phyloP scores from a whole-genome alignment of 2,888 invertebrate species.

The Ormyrus nitidulus region DNA sequence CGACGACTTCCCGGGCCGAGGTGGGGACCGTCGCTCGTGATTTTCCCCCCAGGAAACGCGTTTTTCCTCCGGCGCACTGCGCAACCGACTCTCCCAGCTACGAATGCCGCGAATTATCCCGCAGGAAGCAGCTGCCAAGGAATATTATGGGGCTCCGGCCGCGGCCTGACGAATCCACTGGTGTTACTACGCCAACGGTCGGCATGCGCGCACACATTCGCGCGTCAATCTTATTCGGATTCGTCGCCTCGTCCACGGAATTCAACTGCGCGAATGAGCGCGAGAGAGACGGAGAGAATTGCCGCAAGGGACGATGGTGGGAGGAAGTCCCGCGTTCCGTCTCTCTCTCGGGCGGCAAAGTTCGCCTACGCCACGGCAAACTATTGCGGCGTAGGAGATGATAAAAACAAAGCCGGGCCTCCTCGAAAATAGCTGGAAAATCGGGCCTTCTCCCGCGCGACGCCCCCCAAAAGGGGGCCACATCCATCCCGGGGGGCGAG shows the following conservation, averaged over 20 bases:
- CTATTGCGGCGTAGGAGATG: background rate
- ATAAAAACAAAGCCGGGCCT: background rate
- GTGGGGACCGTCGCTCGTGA: background rate
- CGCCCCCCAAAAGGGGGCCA: background rate
- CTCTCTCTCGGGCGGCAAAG: background rate
- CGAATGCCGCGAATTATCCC: too few relatives aligned
- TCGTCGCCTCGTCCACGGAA: too few relatives aligned
- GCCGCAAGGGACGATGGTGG: background rate
- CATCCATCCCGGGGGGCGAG: background rate
- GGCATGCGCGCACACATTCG: slow-evolving; percentile 17
- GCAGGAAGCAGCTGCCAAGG: too few relatives aligned
- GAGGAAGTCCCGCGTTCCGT: background rate
- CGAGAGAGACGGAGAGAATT: background rate
- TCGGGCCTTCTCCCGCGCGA: background rate
- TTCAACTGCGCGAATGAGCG: background rate
- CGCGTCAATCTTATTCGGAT: background rate
- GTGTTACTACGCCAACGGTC: slow-evolving; percentile 37
- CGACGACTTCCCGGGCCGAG: too few relatives aligned
- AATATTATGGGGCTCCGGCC: too few relatives aligned
- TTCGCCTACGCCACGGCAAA: slow-evolving; percentile 29
- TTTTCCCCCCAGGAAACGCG: background rate
- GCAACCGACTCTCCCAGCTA: too few relatives aligned
- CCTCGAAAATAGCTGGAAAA: background rate
- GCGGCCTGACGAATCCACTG: slow-evolving; percentile 17
- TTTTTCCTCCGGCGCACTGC: too few relatives aligned